Conservation (phyloP, 1,140 invertebrate species). For the Drosophila fuyamai region DNA sequence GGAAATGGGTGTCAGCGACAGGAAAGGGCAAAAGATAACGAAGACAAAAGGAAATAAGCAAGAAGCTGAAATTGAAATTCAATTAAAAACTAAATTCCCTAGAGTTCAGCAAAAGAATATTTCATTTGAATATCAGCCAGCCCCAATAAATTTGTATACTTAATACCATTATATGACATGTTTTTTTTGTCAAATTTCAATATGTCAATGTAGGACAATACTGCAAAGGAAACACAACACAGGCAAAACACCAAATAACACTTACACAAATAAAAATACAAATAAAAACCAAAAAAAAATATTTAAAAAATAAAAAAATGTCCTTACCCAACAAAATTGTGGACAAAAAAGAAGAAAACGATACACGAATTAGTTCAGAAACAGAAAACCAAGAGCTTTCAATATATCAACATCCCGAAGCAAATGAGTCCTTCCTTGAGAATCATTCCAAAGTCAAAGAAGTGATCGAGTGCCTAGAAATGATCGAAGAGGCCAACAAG, state of each 20-base stretch:
- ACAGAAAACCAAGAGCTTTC: neutral
- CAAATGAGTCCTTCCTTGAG: slow-evolving; percentile 43
- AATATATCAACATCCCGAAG: slow-evolving; percentile 21
- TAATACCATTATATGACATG: neutral
- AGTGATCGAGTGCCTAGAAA: slow-evolving; percentile 20
- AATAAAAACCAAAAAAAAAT: neutral
- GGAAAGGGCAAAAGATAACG: neutral
- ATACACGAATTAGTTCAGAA: neutral
- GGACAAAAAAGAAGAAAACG: neutral
- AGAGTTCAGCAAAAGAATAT: neutral
- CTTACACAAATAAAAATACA: neutral
- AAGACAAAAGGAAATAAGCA: slow-evolving; percentile 8
- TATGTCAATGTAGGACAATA: neutral
- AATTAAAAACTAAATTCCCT: slow-evolving; percentile 3
- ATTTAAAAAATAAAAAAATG: neutral
- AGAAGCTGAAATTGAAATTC: neutral
- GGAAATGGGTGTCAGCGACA: neutral
- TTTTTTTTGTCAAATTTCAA: slow-evolving; percentile 2
- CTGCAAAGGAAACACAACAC: neutral
- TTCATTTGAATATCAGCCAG: neutral
- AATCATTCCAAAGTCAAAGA: slow-evolving; percentile 36
- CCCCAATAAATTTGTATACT: no score
- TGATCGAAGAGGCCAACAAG: slow-evolving; percentile 29
- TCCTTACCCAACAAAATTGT: neutral
- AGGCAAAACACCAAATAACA: neutral